Evolutionary conservation across 2,888 invertebrate species (phyloP).

Genomic region (Hydrotaea diabolus): DNA sequence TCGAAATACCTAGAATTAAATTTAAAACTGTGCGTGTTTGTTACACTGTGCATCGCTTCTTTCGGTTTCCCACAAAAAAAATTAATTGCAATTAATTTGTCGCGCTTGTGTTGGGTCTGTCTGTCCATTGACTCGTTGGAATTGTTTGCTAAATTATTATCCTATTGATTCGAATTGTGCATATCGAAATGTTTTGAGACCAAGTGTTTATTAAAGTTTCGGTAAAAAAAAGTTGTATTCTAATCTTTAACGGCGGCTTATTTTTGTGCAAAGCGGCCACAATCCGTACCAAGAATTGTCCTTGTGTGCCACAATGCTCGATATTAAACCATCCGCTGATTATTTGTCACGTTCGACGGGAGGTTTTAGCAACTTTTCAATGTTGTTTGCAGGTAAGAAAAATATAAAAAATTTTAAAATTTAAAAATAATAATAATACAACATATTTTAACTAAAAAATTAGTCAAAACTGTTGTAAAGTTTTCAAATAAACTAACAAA

Average conservation of each 20-base stretch:
- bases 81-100: constrained; percentile 31
- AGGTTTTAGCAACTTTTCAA: constrained; percentile 96
- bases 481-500: no score
- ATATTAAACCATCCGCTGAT: constrained; percentile 95
- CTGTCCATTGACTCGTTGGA: constrained; percentile 2
- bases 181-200: not conserved
- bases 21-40: constrained; percentile 33
- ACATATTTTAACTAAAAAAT: no score
- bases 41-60: constrained; percentile 32
- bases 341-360: constrained; percentile 92
- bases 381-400: constrained; percentile 93
- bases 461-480: no score
- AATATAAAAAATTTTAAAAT: not conserved
- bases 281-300: constrained; percentile 56
- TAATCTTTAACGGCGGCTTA: constrained; percentile 74
- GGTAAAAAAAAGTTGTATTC: not conserved
- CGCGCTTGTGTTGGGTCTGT: not conserved
- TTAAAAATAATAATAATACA: not conserved
- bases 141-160: not conserved
- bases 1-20: not conserved
- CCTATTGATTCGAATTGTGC: not conserved
- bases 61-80: constrained; percentile 23
- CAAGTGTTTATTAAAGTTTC: constrained; percentile 23
- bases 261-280: constrained; percentile 55
- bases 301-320: constrained; percentile 86